phyloP scores from a whole-genome alignment of 92 coral and sea anemone species.

The Bergia sp. region DNA sequence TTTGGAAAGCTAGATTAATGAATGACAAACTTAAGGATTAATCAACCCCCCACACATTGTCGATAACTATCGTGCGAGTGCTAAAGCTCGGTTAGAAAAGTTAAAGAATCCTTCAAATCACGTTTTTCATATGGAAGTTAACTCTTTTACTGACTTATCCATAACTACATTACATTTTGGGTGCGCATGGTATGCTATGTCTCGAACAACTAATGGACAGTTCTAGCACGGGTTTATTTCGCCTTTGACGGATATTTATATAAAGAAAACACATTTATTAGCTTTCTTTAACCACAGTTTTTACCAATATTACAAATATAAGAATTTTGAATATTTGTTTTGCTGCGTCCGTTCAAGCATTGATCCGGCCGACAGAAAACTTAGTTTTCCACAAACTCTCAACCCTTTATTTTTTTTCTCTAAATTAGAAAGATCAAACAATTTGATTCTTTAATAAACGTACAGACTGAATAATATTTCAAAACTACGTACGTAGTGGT shows the following conservation, averaged over 20 bases:
- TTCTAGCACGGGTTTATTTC: not conserved
- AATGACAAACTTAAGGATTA: slow-evolving; percentile 13
- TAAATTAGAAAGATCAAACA: not conserved
- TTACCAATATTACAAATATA: not conserved
- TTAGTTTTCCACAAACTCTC: not conserved
- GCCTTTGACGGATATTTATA: not conserved
- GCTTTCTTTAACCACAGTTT: not conserved
- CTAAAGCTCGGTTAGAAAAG: not conserved
- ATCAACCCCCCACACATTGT: slow-evolving; percentile 41
- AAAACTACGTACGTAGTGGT: not conserved
- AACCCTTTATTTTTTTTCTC: not conserved
- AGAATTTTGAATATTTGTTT: not conserved
- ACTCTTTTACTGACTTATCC: not conserved
- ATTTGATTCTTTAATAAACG: not conserved
- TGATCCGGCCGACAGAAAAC: no score
- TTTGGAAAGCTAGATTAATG: slow-evolving; percentile 24
- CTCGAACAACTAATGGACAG: not conserved
- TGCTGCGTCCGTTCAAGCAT: not conserved
- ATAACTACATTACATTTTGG: not conserved
- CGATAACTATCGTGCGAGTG: slow-evolving; percentile 7
- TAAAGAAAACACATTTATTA: not conserved
- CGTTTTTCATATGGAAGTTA: not conserved
- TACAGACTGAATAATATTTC: not conserved
- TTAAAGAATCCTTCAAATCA: not conserved
- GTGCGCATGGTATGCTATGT: not conserved